A percentile compares a stretch with the other conserved stretches of the same genome.
These are phyloP conservation scores for Orthonychiurus folsomi DNA, from an alignment of 2,888 invertebrate species.

Conservation along the genomic window DNA sequence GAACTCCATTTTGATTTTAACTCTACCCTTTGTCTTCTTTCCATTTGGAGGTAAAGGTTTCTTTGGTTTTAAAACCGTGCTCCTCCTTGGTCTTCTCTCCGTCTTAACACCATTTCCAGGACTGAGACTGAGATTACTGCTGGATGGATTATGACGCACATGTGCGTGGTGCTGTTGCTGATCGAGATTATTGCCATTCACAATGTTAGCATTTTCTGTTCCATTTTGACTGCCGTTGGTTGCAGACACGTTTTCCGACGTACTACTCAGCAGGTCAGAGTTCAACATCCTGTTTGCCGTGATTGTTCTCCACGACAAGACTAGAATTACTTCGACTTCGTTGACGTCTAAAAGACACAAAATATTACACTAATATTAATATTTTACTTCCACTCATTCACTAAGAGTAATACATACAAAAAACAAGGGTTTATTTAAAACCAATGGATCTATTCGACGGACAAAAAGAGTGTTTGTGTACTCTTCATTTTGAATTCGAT, in stretches of 20 bases:
- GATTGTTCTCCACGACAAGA: too few species aligned
- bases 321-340: too few species aligned
- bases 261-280: conserved; percentile 30
- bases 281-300: too few species aligned
- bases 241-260: conserved; percentile 34
- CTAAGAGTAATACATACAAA: too few species aligned
- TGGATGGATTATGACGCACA: conserved; percentile 14
- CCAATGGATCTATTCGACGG: too few species aligned
- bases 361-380: too few species aligned
- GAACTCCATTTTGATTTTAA: conserved; percentile 99
- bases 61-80: conserved; percentile 25
- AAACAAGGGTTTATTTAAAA: too few species aligned
- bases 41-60: conserved; percentile 72
- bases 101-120: not conserved
- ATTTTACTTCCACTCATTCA: too few species aligned
- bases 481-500: too few species aligned
- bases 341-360: too few species aligned
- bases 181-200: not conserved
- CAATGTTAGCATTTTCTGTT: conserved; percentile 34
- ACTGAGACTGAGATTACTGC: conserved; percentile 24
- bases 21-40: conserved; percentile 97
- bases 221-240: conserved; percentile 31
- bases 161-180: not conserved
- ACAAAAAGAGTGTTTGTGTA: too few species aligned
- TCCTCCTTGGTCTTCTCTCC: not conserved